Evolutionary conservation across 2,113 vertebrate genomes (phyloP).

Genomic region (Dermatemys mawii): DNA sequence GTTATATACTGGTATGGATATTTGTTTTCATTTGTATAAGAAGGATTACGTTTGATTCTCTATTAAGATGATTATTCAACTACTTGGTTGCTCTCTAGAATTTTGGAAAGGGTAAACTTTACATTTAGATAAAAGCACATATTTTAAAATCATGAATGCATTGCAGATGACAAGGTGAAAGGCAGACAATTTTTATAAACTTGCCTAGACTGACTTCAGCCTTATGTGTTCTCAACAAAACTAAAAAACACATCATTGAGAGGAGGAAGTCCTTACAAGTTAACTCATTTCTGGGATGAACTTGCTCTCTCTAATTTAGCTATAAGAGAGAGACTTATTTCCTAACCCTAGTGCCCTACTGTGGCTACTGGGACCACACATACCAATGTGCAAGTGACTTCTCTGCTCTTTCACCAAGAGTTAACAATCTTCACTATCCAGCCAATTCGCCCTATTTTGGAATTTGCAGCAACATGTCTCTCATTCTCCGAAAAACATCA

Average conservation of each 20-base stretch:
- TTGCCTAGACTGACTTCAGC: not conserved
- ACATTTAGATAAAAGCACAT: rapidly evolving
- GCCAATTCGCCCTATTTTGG: conserved; percentile 26
- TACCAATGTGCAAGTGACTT: not conserved
- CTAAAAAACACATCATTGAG: not conserved
- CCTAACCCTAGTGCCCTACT: not conserved
- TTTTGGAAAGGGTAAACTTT: not conserved
- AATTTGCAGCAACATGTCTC: conserved; percentile 14
- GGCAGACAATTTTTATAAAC: not conserved
- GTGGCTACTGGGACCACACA: not conserved
- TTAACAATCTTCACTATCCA: not conserved
- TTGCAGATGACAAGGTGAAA: not conserved
- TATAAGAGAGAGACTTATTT: not conserved
- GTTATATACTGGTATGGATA: rapidly evolving
- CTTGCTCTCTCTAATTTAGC: not conserved
- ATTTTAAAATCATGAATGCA: not conserved
- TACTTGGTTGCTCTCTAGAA: not conserved
- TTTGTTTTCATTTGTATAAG: not conserved
- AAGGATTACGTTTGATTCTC: not conserved
- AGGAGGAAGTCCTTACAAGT: not conserved
- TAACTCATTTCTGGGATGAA: not conserved
- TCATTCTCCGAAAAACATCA: too few species aligned
- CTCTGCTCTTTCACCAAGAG: not conserved
- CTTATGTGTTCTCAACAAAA: not conserved
- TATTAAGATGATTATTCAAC: not conserved